Evolutionary conservation across 2,888 invertebrate species (phyloP), one percentile per base, ranked within the genome.

Genomic region (Aromia moschata): DNA sequence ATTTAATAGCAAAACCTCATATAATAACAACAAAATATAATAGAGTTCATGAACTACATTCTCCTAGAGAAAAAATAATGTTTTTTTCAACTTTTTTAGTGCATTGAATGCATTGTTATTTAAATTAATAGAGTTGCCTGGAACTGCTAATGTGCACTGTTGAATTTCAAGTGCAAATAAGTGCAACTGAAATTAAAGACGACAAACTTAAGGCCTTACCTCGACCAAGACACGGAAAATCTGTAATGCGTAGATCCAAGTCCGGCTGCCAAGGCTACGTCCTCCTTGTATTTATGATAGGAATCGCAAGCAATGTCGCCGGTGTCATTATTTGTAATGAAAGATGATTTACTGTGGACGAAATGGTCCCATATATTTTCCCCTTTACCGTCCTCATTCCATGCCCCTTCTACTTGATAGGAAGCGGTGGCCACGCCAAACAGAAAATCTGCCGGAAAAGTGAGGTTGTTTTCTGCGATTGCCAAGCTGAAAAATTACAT

Each of bases 141-240:
- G n/a, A n/a, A n/a, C n/a, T n/a, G n/a, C n/a, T n/a, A n/a, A n/a
- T n/a, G n/a, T n/a, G n/a, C n/a, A n/a, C n/a, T n/a, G n/a, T n/a
- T n/a, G n/a, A n/a, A n/a, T n/a, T n/a, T n/a, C n/a, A n/a, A n/a
- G n/a, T n/a, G n/a, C n/a, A n/a, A n/a, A n/a, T n/a, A n/a, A n/a
- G n/a, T n/a, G n/a, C n/a, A n/a, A n/a, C n/a, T n/a, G n/a, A n/a
- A n/a, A n/a, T n/a, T n/a, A n/a, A n/a, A n/a, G n/a, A n/a, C n/a
- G n/a, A n/a, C n/a, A n/a, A n/a, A n/a, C n/a, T n/a, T n/a, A n/a
- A n/a, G 25, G 3, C 3, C 17, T 52, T 41, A 52, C 52, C 93
- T 83, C 0, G 90, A 80, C 93, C 93, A 94, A 0, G 91, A 86
- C 69, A 91, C 82, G 0, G 90, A 90, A 77, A 91, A 91, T 31